Conservation (phyloP, 1,140 invertebrate genomes). For the Drosophila ohnishii region DNA sequence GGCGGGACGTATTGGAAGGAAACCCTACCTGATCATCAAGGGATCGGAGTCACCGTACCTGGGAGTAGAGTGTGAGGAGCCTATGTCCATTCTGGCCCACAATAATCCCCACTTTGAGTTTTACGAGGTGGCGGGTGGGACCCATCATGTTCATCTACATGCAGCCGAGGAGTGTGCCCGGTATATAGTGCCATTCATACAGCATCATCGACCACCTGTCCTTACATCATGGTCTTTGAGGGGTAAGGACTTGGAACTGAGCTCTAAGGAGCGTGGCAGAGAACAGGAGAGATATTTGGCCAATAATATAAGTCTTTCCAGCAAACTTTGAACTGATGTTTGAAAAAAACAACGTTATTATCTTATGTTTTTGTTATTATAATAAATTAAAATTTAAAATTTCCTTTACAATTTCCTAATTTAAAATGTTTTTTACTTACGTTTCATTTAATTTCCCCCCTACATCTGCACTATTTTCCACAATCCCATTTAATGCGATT, state of each 20-base stretch:
- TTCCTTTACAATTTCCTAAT: not conserved
- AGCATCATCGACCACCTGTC: conserved; percentile 44
- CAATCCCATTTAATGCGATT: not conserved
- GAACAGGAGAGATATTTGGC: conserved; percentile 19
- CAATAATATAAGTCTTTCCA: not conserved
- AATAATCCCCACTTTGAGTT: conserved; percentile 85
- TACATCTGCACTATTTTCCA: not conserved
- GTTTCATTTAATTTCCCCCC: not conserved
- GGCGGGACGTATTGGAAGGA: conserved; percentile 40
- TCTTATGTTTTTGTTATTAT: not conserved
- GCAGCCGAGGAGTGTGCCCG: conserved; percentile 85
- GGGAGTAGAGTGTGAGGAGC: conserved; percentile 58
- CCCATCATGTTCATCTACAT: conserved; percentile 89
- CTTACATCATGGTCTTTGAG: conserved; percentile 71
- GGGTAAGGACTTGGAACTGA: conserved; percentile 10
- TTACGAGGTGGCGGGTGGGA: conserved; percentile 83
- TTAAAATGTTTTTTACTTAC: not conserved
- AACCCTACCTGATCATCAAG: conserved; percentile 69
- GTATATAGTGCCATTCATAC: conserved; percentile 84
- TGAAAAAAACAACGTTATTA: no score
- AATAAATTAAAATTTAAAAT: not conserved
- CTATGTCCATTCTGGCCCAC: conserved; percentile 84
- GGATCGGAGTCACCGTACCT: conserved; percentile 26
- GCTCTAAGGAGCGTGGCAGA: not conserved
- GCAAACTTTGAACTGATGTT: conserved; percentile 31